Base-by-base conservation (phyloP, 2,113 vertebrate genomes). In the Melanostigma gelatinosum region DNA sequence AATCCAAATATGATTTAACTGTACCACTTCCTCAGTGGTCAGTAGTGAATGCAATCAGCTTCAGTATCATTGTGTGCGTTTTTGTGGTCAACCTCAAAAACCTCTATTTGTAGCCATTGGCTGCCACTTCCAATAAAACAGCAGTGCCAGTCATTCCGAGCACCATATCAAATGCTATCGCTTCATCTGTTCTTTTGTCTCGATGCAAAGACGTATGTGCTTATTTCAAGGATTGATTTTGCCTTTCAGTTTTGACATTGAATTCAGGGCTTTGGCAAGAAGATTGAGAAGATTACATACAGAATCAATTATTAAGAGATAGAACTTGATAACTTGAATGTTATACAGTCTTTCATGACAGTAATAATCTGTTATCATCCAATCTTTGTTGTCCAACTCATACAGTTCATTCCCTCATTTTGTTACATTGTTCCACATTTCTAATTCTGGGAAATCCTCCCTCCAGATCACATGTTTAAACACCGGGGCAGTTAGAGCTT, bases 261-360 rank as follows among this genome's bases (percentile, higher is more conserved):
- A 64, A 34, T n/a, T 58, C 24, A 9, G 8, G 15, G 8, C 38
- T 46, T 34, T 44, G 34, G 13, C 13, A 66, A 61, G 16, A 13
- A 4, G 0, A 36, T 13, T 50, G 8, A 12, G 3, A 38, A 36
- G 52, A 72, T 40, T 29, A 7, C 2, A 0, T 11, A 9, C 24
- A 4, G 6, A 18, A 38, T 66, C 34, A 77, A 3, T 72, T 60
- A 60, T 76, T 62, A 46, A 73, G n/a, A 62, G 18, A 40, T 55
- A 24, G 12, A 54, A 63, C 12, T 20, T 40, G 22, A 68, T 83
- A 20, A 54, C 16, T 20, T 54, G 1, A 44, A 61, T 66, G 24
- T 48, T 32, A 27, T 52, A 73, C 3, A 38, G 24, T 60, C 12
- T 40, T 80, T 57, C 1, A 36, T 65, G 20, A 65, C 11, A 54